phyloP scores from a whole-genome alignment of 2,888 invertebrate species.

The Hermaeophaga mercurialis region DNA sequence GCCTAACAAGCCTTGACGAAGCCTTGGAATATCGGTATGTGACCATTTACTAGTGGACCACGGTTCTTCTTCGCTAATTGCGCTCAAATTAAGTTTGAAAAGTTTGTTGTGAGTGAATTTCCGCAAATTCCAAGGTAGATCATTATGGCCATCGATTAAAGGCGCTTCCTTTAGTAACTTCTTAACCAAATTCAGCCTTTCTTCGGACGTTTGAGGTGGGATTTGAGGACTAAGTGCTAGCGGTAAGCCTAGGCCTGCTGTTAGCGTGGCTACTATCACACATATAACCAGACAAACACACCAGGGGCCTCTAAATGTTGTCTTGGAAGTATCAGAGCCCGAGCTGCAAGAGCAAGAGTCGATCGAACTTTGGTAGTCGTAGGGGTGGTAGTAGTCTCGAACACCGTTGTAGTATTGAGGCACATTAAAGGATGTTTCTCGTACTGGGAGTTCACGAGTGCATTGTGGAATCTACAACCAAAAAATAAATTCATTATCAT shows the following conservation, averaged over 20 bases:
- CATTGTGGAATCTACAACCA: slow-evolving; percentile 53
- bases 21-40: slow-evolving; percentile 87
- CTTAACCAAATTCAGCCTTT: slow-evolving; percentile 67
- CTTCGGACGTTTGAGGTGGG: slow-evolving; percentile 55
- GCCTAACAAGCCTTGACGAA: slow-evolving; percentile 63
- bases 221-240: slow-evolving; percentile 55
- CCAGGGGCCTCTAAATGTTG: slow-evolving; percentile 60
- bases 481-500: too few relatives aligned
- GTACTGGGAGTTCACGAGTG: slow-evolving; percentile 51
- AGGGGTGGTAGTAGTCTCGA: slow-evolving; percentile 42
- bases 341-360: slow-evolving; percentile 57
- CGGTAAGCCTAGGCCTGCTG: slow-evolving; percentile 64
- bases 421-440: slow-evolving; percentile 51
- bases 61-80: slow-evolving; percentile 72
- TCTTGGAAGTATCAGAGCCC: slow-evolving; percentile 62
- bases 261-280: slow-evolving; percentile 64
- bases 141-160: slow-evolving; percentile 82
- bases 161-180: slow-evolving; percentile 72
- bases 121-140: slow-evolving; percentile 87
- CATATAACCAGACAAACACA: slow-evolving; percentile 64
- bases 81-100: slow-evolving; percentile 68
- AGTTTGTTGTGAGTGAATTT: slow-evolving; percentile 86
- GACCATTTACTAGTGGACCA: slow-evolving; percentile 90
- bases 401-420: slow-evolving; percentile 50
- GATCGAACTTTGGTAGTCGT: slow-evolving; percentile 47